phyloP scores from a whole-genome alignment of 2,888 invertebrate genomes.

The Pheosia tremula region DNA sequence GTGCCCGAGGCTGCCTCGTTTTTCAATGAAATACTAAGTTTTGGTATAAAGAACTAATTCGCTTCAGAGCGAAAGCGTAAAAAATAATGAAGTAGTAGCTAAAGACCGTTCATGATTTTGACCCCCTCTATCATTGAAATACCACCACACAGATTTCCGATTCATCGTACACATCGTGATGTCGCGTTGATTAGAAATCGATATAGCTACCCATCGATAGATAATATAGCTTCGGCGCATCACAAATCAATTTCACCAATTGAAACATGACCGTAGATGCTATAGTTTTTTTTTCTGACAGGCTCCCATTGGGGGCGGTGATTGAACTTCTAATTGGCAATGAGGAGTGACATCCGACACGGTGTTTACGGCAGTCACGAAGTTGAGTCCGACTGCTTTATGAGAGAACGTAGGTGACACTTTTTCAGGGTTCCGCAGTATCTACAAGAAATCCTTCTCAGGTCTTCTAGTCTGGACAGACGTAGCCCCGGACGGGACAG shows the following conservation, averaged over 20 bases:
- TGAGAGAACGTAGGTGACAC: slow-evolving; percentile 23
- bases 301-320: slow-evolving; percentile 61
- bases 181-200: slow-evolving; percentile 51
- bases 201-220: slow-evolving; percentile 27
- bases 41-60: too few species aligned
- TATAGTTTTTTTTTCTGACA: slow-evolving; percentile 54
- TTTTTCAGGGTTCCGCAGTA: slow-evolving; percentile 7
- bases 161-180: slow-evolving; percentile 48
- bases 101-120: too few species aligned
- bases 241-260: slow-evolving; percentile 76
- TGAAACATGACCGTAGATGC: slow-evolving; percentile 65
- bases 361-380: slow-evolving; percentile 55
- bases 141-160: slow-evolving; percentile 2
- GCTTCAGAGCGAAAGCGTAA: too few species aligned
- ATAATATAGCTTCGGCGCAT: slow-evolving; percentile 47
- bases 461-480: too few species aligned
- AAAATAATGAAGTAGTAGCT: too few species aligned
- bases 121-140: neutral
- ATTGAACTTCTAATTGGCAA: slow-evolving; percentile 78
- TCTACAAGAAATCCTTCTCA: neutral
- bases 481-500: too few species aligned
- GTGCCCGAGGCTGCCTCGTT: too few species aligned
- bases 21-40: too few species aligned
- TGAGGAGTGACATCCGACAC: slow-evolving; percentile 61
- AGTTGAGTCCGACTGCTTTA: slow-evolving; percentile 19